Conservation (phyloP, 1,140 invertebrate genomes). For the Zophobas morio region DNA sequence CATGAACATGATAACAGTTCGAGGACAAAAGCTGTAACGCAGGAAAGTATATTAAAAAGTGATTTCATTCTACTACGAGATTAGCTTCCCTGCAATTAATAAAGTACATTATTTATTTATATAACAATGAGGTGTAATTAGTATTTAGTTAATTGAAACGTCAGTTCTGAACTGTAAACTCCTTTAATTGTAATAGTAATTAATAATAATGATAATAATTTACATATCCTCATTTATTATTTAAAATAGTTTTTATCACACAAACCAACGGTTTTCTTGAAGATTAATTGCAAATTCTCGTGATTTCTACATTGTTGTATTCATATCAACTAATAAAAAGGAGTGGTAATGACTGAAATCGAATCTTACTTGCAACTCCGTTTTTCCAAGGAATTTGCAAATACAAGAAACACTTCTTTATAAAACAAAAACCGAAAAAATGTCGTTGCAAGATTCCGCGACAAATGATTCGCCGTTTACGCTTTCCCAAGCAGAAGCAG, state of each 20-base stretch:
- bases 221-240: constrained; percentile 22
- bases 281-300: neutral
- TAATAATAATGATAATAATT: constrained; percentile 38
- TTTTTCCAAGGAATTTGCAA: constrained; percentile 6
- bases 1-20: too few species aligned
- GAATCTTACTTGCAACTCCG: neutral
- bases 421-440: constrained; percentile 19
- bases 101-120: constrained; percentile 1
- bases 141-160: constrained; percentile 30
- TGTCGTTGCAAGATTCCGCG: constrained; percentile 34
- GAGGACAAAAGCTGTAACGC: too few species aligned
- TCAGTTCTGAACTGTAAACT: constrained; percentile 17
- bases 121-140: constrained; percentile 18
- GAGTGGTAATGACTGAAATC: too few species aligned
- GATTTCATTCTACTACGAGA: too few species aligned
- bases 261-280: neutral
- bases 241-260: neutral
- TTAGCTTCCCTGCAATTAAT: too few species aligned
- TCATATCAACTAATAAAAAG: neutral
- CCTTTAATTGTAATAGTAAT: constrained; percentile 8
- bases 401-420: constrained; percentile 23
- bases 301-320: constrained; percentile 7
- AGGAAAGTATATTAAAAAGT: too few species aligned
- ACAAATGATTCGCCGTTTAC: constrained; percentile 21
- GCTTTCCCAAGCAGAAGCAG: constrained; percentile 9